Base-by-base conservation (phyloP, 2,888 invertebrate genomes). In the Byasa hedistus region DNA sequence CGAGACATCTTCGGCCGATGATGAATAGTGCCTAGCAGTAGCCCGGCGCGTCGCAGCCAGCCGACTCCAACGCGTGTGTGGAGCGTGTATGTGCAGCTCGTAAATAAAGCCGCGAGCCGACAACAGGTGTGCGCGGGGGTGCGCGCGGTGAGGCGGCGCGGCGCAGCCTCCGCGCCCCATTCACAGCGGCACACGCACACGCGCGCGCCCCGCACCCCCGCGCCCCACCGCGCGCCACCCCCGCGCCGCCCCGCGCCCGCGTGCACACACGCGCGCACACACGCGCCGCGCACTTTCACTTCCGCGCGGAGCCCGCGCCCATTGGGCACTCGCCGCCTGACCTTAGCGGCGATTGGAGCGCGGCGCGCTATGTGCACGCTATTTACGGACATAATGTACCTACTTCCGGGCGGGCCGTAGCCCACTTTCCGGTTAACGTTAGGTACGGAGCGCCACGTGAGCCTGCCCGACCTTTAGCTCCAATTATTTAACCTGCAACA, bases 141-240 rank as follows among this genome's bases (percentile, higher is more conserved):
- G 15, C 44, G 12, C 44, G 44, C 27, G 3, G 44, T 10, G 12
- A 48, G 1, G 19, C 12, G 19, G 19, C 44, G 17, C 44, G 44
- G 15, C 44, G 19, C 64, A 72, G 71, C 70, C 71, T 69, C 68
- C 61, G 70, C 70, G 76, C 77, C 80, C 74, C 84, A 84, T 83
- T 85, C 83, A 84, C 75, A 75, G 8, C 27, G 27, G 27, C 27
- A 0, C 80, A 48, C 75, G 77, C 79, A 75, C 79, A 74, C 71
- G 65, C 51, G 60, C 64, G 22, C 48, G 36, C 58, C 67, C 74
- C 72, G 77, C 71, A 69, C 71, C 68, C 74, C 77, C 73, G 78
- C 78, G 81, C 89, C 83, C 88, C 89, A 83, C 87, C 86, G 75
- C 75, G 83, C 79, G 85, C 91, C 88, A 89, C 89, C n/a, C n/a